Conservation (phyloP, 2,113 vertebrate genomes). For the Xiphophorus couchianus region DNA sequence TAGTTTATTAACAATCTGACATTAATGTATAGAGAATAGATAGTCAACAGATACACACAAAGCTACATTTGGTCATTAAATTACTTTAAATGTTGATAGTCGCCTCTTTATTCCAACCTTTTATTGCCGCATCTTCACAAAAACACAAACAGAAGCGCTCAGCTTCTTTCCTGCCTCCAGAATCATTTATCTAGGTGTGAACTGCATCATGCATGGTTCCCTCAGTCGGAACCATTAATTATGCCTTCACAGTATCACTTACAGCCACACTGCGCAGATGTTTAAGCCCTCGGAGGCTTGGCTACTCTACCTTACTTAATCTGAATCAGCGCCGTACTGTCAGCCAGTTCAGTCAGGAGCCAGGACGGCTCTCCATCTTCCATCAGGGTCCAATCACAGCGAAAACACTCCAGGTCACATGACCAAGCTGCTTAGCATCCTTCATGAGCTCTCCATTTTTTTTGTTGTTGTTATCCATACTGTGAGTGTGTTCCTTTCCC, state of each 20-base stretch:
- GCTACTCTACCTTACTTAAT: constrained; percentile 86
- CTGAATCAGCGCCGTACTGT: constrained; percentile 71
- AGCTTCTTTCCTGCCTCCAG: constrained; percentile 48
- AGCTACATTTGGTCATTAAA: constrained; percentile 6
- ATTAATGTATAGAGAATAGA: constrained; percentile 1
- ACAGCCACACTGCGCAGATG: constrained; percentile 82
- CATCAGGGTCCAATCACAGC: constrained; percentile 68
- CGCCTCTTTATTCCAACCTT: constrained; percentile 28
- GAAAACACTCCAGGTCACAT: constrained; percentile 57
- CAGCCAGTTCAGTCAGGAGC: constrained; percentile 73
- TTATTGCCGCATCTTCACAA: constrained; percentile 21
- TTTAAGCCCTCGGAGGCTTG: constrained; percentile 83
- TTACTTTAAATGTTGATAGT: constrained; percentile 5
- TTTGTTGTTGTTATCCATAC: constrained; percentile 61
- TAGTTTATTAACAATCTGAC: neutral
- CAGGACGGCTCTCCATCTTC: constrained; percentile 39
- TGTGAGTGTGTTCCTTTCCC: constrained; percentile 78
- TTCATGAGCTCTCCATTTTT: constrained; percentile 61
- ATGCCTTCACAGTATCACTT: constrained; percentile 86
- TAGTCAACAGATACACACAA: constrained; percentile 9
- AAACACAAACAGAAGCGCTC: constrained; percentile 25
- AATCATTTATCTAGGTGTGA: constrained; percentile 64
- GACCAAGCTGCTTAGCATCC: constrained; percentile 73
- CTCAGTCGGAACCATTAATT: constrained; percentile 86
- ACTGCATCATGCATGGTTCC: constrained; percentile 74